phyloP scores from a whole-genome alignment of 53 echinoderm and acorn worm genomes.

The Holothuria scabra region DNA sequence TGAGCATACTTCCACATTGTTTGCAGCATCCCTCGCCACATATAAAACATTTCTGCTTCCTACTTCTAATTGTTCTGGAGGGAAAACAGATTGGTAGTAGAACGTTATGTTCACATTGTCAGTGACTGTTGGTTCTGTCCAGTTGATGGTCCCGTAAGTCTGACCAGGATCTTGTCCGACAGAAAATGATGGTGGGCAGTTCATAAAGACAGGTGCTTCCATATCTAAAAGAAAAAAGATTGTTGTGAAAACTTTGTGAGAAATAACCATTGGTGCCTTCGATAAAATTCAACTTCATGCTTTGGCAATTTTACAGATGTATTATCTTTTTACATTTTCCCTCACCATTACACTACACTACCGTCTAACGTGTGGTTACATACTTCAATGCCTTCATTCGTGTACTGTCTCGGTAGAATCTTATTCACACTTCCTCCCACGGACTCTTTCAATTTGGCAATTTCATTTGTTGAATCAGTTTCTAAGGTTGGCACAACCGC shows the following conservation, averaged over 20 bases:
- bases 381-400: too few species aligned
- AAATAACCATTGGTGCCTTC: too few species aligned
- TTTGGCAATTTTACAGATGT: too few species aligned
- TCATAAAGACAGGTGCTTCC: constrained; percentile 41
- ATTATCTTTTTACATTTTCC: too few species aligned
- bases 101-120: constrained; percentile 61
- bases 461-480: too few species aligned
- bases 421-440: too few species aligned
- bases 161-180: constrained; percentile 45
- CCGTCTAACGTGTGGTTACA: too few species aligned
- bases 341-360: too few species aligned
- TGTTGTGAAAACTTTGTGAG: background rate
- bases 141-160: constrained; percentile 9
- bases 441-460: too few species aligned
- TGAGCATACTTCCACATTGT: constrained; percentile 42
- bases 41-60: constrained; percentile 41
- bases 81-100: constrained; percentile 22
- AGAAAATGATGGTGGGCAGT: constrained; percentile 31
- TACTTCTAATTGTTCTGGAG: constrained; percentile 38
- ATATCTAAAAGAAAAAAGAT: constrained; percentile 39
- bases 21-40: constrained; percentile 54
- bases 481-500: too few species aligned
- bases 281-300: too few species aligned
- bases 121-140: background rate
- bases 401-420: too few species aligned